Evolutionary conservation across 64 coral and sea anemone genomes (phyloP), one percentile per base, ranked within the genome.

Genomic region (Actinia equina): DNA sequence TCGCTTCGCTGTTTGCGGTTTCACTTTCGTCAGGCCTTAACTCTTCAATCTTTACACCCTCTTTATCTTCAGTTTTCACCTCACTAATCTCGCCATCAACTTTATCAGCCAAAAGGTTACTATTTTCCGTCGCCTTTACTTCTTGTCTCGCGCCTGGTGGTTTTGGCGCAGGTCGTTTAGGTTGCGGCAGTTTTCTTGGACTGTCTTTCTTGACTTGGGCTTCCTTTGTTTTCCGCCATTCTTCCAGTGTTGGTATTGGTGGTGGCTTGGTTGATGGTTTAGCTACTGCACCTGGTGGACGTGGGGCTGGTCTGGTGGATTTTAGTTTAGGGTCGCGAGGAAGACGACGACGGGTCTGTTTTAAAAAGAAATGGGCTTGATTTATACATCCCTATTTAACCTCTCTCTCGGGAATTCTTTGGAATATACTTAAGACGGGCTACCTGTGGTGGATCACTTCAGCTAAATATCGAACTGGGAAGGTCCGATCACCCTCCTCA

Each of bases 171-270:
- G 78, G 78, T 52, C 78, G n/a, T 49, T 37, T 25, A 5, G 78
- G 49, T 6, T 44, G 78, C 17, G 17, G 22, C 19, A 52, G 5
- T 18, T 52, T 81, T 37, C 78, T 22, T 81, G 78, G 78, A 56
- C 52, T 42, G 26, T 74, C 69, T 74, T 74, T 74, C 13, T 41
- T 74, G 7, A 44, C 18, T 23, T 81, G 44, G 4, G 56, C 4
- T 26, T 46, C 51, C 9, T 63, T 85, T 0, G 5, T 19, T 19
- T 85, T 85, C 14, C 53, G 87, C 90, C 90, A 92, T 46, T 92
- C 85, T 43, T 87, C 86, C 19, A 92, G 86, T 56, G 59, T 55
- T 37, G 90, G 90, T 17, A 92, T 92, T 55, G 84, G 71, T 52
- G 84, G 74, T 41, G 84, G 84, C 27, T 8, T 49, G 44, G 20